These are phyloP conservation scores for Palythoa heliodiscus DNA, from an alignment of 92 coral and sea anemone genomes.

Conservation along the genomic window DNA sequence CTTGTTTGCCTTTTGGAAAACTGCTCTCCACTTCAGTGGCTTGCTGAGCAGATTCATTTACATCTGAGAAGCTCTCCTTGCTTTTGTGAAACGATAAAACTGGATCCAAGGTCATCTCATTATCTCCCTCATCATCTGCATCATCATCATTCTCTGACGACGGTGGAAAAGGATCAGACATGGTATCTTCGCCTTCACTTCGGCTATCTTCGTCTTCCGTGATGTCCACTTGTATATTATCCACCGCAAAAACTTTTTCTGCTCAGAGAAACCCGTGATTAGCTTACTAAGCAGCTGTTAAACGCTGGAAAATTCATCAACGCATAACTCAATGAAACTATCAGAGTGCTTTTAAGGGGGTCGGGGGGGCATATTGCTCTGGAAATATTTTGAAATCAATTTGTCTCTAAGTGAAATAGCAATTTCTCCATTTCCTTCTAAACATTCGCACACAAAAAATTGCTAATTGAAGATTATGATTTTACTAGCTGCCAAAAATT, in stretches of 20 bases:
- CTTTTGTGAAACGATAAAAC: constrained; percentile 3
- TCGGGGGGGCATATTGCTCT: no score
- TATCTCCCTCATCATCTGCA: constrained; percentile 19
- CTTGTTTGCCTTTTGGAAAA: neutral
- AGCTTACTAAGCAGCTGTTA: neutral
- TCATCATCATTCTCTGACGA: constrained; percentile 3
- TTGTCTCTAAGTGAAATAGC: no score
- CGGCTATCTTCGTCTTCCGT: constrained; percentile 1
- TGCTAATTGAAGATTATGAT: no score
- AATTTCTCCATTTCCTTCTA: no score
- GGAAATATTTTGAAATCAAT: no score
- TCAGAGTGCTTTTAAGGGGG: no score
- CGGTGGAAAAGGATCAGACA: constrained; percentile 1
- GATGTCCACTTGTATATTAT: neutral
- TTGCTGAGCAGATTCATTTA: neutral
- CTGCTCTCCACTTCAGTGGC: neutral
- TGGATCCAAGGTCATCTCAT: neutral
- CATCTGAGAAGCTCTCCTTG: constrained; percentile 10
- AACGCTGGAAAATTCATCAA: neutral
- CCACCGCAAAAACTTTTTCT: constrained; percentile 1
- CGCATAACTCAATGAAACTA: neutral
- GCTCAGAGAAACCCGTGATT: neutral
- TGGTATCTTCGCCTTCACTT: neutral
- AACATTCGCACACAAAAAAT: no score
- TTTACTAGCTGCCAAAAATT: no score